Conservation (phyloP, 1,140 invertebrate genomes). For the Dermatophagoides farinae region DNA sequence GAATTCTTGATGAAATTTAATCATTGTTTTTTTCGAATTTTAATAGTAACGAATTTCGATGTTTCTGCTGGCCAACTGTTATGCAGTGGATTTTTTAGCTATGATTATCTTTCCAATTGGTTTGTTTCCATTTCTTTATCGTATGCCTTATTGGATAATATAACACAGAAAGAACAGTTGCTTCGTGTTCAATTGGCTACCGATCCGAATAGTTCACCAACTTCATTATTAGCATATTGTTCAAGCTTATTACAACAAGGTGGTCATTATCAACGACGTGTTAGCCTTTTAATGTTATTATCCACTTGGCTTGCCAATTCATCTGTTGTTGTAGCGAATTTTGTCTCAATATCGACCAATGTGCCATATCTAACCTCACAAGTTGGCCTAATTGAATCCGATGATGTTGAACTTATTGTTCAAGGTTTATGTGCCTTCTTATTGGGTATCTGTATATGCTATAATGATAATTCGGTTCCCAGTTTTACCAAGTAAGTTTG, state of each 20-base stretch:
- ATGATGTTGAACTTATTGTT: constrained; percentile 66
- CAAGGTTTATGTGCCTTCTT: constrained; percentile 83
- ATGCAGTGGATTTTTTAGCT: constrained; percentile 75
- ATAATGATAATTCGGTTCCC: constrained; percentile 66
- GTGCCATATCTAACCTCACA: constrained; percentile 42
- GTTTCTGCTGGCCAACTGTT: constrained; percentile 62
- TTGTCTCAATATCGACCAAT: constrained; percentile 60
- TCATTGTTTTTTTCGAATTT: constrained; percentile 21
- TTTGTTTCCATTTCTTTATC: constrained; percentile 76
- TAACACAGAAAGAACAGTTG: constrained; percentile 74
- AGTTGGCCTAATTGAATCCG: constrained; percentile 46
- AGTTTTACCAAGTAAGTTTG: constrained; percentile 40
- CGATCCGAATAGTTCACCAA: constrained; percentile 54
- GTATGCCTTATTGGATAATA: constrained; percentile 71
- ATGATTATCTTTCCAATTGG: constrained; percentile 88
- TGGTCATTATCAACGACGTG: constrained; percentile 64
- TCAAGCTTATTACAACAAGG: constrained; percentile 58
- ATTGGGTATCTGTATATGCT: constrained; percentile 73
- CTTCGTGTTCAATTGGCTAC: constrained; percentile 74
- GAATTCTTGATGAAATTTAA: not conserved
- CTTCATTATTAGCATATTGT: constrained; percentile 71
- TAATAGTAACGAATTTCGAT: constrained; percentile 2
- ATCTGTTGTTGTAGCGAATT: constrained; percentile 54
- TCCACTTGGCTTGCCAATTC: constrained; percentile 73
- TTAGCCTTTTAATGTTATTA: constrained; percentile 75